Percentiles rank a stretch among this genome's conserved stretches.
Evolutionary conservation across 2,797 vertebrate species (phyloP).

Genomic region (Dromococcyx pavoninus): DNA sequence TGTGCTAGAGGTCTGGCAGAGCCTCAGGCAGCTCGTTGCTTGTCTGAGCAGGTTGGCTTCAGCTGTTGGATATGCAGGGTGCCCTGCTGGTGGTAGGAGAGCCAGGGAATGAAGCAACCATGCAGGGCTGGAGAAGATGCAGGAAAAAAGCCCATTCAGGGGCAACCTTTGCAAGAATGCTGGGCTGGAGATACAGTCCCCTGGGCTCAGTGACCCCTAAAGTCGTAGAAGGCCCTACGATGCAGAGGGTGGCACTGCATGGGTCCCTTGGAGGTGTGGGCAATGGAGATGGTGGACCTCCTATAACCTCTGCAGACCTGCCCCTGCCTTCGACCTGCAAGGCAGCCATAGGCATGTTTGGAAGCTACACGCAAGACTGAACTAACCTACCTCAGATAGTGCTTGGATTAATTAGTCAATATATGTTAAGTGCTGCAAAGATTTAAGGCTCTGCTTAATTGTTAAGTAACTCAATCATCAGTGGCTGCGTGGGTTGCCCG

Average conservation of each 20-base stretch:
- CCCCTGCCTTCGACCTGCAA: neutral
- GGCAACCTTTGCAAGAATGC: neutral
- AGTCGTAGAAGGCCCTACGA: neutral
- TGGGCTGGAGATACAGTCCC: neutral
- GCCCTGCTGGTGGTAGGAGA: neutral
- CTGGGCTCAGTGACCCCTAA: neutral
- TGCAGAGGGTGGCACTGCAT: neutral
- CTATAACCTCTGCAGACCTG: neutral
- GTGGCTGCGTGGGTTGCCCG: conserved; percentile 49
- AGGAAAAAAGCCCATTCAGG: neutral
- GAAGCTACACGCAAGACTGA: conserved; percentile 39
- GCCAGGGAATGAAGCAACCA: neutral
- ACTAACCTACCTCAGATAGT: conserved; percentile 47
- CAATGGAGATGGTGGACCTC: neutral
- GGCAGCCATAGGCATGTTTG: conserved; percentile 1
- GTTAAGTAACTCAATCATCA: conserved; percentile 50
- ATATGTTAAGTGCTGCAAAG: conserved; percentile 49
- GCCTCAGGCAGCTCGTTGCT: neutral
- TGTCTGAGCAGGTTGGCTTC: neutral
- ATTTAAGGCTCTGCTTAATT: conserved; percentile 55
- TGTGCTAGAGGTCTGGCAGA: neutral
- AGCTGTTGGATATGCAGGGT: neutral
- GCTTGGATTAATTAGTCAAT: conserved; percentile 60
- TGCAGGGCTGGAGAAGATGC: neutral
- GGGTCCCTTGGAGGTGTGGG: neutral